A percentile compares a stretch with the other conserved stretches of the same genome.
phyloP scores from a whole-genome alignment of 2,113 vertebrate species.

The Chionomys nivalis region DNA sequence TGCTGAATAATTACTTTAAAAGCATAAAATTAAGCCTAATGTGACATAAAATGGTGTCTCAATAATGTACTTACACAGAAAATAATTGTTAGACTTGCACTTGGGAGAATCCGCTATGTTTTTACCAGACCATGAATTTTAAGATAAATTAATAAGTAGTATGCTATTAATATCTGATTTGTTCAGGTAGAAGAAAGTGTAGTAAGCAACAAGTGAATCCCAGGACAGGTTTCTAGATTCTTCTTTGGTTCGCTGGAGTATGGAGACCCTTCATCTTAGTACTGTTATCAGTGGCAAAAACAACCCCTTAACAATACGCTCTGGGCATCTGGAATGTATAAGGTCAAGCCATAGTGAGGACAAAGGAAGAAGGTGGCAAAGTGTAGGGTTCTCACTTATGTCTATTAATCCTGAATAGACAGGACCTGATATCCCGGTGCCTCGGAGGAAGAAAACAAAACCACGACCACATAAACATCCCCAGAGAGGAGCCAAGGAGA shows the following conservation, averaged over 20 bases:
- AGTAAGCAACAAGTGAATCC: neutral
- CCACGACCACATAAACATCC: fast-evolving
- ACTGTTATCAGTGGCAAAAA: neutral
- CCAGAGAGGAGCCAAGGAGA: fast-evolving
- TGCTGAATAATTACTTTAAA: neutral
- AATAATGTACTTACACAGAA: neutral
- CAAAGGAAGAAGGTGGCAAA: constrained; percentile 71
- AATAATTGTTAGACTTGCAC: neutral
- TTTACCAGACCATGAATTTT: neutral
- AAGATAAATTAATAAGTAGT: neutral
- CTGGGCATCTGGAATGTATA: neutral
- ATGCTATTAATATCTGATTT: neutral
- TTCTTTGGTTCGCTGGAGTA: neutral
- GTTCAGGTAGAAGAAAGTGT: neutral
- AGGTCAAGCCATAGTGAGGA: constrained; percentile 24
- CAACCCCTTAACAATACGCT: neutral
- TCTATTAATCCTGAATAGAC: constrained; percentile 43
- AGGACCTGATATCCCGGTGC: constrained; percentile 19
- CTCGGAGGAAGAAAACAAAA: constrained; percentile 54
- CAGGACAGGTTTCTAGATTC: neutral
- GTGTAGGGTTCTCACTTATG: constrained; percentile 8
- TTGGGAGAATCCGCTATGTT: neutral
- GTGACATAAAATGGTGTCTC: neutral
- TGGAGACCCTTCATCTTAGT: neutral
- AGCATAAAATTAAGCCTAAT: neutral